Evolutionary conservation across 2,113 vertebrate species (phyloP).

Genomic region (Megalops atlanticus): DNA sequence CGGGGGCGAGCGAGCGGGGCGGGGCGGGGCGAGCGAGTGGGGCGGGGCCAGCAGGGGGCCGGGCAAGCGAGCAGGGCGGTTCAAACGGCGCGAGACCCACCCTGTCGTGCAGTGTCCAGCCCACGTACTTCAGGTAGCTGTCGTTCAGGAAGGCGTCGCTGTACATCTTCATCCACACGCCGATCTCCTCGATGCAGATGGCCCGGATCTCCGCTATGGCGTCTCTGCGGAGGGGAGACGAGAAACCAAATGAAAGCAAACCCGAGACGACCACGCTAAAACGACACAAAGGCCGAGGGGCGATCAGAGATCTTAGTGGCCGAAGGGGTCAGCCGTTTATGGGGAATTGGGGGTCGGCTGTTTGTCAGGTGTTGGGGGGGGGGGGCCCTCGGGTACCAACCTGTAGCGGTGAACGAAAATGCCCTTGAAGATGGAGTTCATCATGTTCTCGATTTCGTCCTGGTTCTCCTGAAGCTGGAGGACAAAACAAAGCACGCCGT

Average conservation of each 20-base stretch:
- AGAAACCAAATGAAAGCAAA: background rate
- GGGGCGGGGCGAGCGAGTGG: too few relatives aligned
- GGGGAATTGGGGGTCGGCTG: too few relatives aligned
- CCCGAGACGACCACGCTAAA: background rate
- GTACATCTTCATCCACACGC: slow-evolving; percentile 99
- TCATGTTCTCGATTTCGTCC: slow-evolving; percentile 99
- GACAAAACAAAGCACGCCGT: slow-evolving; percentile 47
- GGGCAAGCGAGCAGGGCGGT: too few relatives aligned
- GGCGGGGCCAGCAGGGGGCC: too few relatives aligned
- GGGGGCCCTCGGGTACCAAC: slow-evolving; percentile 67
- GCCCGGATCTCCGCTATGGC: slow-evolving; percentile 97
- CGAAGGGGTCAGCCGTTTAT: too few relatives aligned
- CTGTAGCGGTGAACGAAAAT: slow-evolving; percentile 99
- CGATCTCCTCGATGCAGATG: slow-evolving; percentile 98
- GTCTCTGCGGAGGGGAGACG: slow-evolving; percentile 72
- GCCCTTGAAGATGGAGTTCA: slow-evolving; percentile 99
- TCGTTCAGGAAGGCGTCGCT: slow-evolving; percentile 97
- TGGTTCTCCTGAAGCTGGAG: slow-evolving; percentile 96
- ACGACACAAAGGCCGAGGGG: background rate
- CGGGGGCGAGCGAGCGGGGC: too few relatives aligned
- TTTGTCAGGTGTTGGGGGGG: too few relatives aligned
- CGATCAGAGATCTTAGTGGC: too few relatives aligned
- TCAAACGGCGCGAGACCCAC: slow-evolving; percentile 64
- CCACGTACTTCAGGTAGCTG: slow-evolving; percentile 97
- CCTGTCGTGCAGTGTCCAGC: slow-evolving; percentile 96